Evolutionary conservation across 1,140 invertebrate genomes (phyloP), one percentile per base, ranked within the genome.

Genomic region (Papilio aristodemus): DNA sequence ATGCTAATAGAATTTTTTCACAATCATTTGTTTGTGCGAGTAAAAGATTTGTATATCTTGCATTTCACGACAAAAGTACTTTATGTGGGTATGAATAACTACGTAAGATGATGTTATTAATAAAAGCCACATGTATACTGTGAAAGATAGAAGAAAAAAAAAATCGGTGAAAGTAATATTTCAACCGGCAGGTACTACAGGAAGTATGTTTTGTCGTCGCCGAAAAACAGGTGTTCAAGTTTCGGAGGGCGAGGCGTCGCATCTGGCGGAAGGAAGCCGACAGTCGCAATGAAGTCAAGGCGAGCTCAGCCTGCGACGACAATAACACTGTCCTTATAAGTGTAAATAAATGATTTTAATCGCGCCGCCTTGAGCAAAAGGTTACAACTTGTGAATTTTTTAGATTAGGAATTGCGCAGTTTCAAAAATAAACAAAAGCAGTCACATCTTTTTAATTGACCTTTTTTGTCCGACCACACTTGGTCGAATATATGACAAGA

Each of bases 251-350:
- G 36, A 38, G 59, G 63, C 19, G 41, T 14, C 62, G 59, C 75
- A 78, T 78, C 73, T 74, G 77, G 69, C 72, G 78, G 78, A 79
- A 83, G 81, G 77, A 80, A 79, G 72, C 72, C 58, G 71, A 57
- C 70, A 72, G 59, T 67, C 71, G 58, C 66, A 76, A 76, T 68
- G 62, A 70, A 80, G 83, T 80, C 83, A 85, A 85, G 83, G 83
- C 67, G 73, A 72, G 32, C 67, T 32, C 41, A 38, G 69, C 50
- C n/a, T 38, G 27, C 62, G 70, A 62, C 39, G 64, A 74, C 58
- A 74, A 66, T 69, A 66, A 71, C 63, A 73, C 71, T 71, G 73
- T 81, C 78, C 78, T 79, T 80, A 77, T 80, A 77, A 72, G 80
- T 74, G 71, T 70, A 68, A 58, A 64, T 46, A 27, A 62, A 59